These are phyloP conservation scores for Steinernema hermaphroditum DNA, from an alignment of 2,888 invertebrate genomes.

Conservation along the genomic window DNA sequence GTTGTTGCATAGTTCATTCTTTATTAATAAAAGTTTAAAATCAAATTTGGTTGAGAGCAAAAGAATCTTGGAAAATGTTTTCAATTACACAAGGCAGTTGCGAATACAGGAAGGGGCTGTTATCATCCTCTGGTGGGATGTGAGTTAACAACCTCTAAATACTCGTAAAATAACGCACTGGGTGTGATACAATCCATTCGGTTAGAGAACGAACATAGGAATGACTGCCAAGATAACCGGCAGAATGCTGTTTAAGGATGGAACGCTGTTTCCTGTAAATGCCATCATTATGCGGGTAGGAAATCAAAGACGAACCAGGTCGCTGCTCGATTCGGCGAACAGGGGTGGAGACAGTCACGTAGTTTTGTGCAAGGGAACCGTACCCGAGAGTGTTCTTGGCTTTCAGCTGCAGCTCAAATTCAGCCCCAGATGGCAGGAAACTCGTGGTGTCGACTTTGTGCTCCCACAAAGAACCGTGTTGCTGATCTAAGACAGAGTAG, in stretches of 20 bases:
- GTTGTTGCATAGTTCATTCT: background rate
- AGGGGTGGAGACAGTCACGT: conserved; percentile 12
- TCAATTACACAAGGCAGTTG: background rate
- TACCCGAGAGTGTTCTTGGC: conserved; percentile 37
- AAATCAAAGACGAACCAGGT: background rate
- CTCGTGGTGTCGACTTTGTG: conserved; percentile 23
- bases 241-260: too few species aligned
- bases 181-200: background rate
- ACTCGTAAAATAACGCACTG: conserved; percentile 12
- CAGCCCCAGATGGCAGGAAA: conserved; percentile 32
- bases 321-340: background rate
- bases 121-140: background rate
- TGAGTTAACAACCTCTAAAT: conserved; percentile 25
- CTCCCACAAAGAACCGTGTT: conserved; percentile 32
- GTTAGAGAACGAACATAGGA: background rate
- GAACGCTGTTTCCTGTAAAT: too few species aligned
- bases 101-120: conserved; percentile 7
- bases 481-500: too few species aligned
- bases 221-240: too few species aligned
- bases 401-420: conserved; percentile 36
- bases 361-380: conserved; percentile 39
- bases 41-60: too few species aligned
- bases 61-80: too few species aligned
- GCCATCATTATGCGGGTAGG: too few species aligned
- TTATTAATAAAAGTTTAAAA: background rate